Evolutionary conservation across 2,797 vertebrate genomes (phyloP).

Genomic region (Gobionotothen gibberifrons): DNA sequence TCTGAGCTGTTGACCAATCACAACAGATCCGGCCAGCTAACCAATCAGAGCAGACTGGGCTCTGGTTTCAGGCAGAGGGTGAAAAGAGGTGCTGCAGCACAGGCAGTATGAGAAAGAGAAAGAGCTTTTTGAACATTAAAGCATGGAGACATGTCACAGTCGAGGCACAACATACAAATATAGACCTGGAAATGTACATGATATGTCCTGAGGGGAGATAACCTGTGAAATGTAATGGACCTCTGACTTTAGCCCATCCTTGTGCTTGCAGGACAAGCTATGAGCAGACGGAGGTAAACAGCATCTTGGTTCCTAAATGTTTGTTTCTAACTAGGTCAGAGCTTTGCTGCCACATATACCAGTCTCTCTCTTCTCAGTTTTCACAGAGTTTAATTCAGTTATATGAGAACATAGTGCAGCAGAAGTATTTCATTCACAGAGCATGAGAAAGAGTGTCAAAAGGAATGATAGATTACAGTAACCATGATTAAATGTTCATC

Average conservation of each 20-base stretch:
- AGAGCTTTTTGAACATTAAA: too few relatives aligned
- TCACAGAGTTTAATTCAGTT: constrained; percentile 25
- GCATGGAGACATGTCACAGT: too few relatives aligned
- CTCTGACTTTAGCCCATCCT: constrained; percentile 4
- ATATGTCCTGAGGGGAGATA: too few relatives aligned
- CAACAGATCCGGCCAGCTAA: too few relatives aligned
- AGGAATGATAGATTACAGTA: background rate
- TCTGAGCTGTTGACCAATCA: too few relatives aligned
- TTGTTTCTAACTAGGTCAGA: constrained; percentile 72
- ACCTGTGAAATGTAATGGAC: background rate
- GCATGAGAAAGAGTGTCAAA: background rate
- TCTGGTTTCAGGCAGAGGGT: too few relatives aligned
- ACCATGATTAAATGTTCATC: background rate
- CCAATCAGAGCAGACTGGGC: too few relatives aligned
- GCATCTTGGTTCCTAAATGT: constrained; percentile 56
- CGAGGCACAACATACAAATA: too few relatives aligned
- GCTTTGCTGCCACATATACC: constrained; percentile 44
- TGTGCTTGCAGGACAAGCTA: constrained; percentile 9
- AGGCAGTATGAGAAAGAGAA: too few relatives aligned
- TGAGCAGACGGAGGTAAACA: constrained; percentile 38
- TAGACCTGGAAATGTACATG: too few relatives aligned
- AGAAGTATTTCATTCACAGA: constrained; percentile 17
- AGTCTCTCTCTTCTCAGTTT: constrained; percentile 22
- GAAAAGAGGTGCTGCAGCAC: too few relatives aligned
- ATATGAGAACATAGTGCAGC: constrained; percentile 27